Evolutionary conservation across 2,113 vertebrate species (phyloP), one percentile per base, ranked within the genome.

Genomic region (Mirza zaza): DNA sequence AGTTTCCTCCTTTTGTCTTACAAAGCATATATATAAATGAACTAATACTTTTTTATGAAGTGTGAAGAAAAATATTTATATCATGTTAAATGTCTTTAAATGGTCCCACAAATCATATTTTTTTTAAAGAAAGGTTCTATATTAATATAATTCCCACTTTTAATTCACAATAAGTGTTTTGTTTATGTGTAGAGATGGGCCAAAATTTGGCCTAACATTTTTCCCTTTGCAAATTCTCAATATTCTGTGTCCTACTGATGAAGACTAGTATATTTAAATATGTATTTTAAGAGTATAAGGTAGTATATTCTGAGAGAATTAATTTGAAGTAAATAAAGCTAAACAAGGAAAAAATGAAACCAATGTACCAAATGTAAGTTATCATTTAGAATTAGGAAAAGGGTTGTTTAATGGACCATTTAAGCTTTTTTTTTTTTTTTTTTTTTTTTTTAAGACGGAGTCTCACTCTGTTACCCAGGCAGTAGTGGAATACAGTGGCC

Each of bases 311-410:
- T 80, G 50, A 29, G 6, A 61, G 8, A 25, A 34, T 52, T 86
- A 61, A 68, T 84, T 91, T 85, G 82, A 90, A 92, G 29, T 71
- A 68, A 34, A 76, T 86, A 95, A 89, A 71, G 8, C 12, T 67
- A 23, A 18, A 42, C 32, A 93, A 77, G 52, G 15, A 89, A 82
- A 93, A 61, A 80, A 94, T 91, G 8, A 90, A 90, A 94, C 57
- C 57, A 81, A 57, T 93, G 92, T 75, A 73, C 29, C 36, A 77
- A 20, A 71, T 86, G 20, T 48, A 85, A 86, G 29, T 81, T 79
- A 70, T 80, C 77, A 39, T 88, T 92, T 88, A 91, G 55, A 94
- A 94, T 91, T 21, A 95, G 82, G 73, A 95, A 96, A 88, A 65
- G 29, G 9, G 36, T 75, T 91, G n/a, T 91, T 96, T 94, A 89